Evolutionary conservation across 2,113 vertebrate species (phyloP).

Genomic region (Marmota flaviventris): DNA sequence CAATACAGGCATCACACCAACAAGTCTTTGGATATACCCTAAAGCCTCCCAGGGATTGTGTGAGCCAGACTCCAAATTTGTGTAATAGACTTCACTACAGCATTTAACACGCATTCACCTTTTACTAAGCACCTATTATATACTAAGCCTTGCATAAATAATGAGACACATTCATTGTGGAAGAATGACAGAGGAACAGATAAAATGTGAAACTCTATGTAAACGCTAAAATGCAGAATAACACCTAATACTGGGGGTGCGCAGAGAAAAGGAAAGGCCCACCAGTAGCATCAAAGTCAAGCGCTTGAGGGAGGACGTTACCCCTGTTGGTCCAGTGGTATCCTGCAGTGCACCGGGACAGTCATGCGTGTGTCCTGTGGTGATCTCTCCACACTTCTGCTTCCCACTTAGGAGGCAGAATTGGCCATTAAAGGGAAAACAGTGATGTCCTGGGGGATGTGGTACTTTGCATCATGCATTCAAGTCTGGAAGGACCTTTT

Average conservation of each 20-base stretch:
- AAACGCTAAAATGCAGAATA: background rate
- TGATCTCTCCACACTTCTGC: background rate
- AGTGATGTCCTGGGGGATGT: background rate
- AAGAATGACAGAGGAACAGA: background rate
- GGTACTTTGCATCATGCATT: background rate
- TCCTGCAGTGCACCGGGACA: accelerated
- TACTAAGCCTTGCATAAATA: background rate
- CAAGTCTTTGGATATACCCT: background rate
- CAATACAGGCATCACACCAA: background rate
- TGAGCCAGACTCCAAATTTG: background rate
- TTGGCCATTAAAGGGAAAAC: background rate
- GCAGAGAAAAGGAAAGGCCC: background rate
- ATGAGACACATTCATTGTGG: background rate
- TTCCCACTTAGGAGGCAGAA: background rate
- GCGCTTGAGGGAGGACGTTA: background rate
- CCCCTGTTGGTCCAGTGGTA: background rate
- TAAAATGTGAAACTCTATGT: background rate
- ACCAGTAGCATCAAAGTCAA: background rate
- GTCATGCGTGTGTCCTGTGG: background rate
- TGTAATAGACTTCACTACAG: background rate
- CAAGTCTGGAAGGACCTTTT: background rate
- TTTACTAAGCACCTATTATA: background rate
- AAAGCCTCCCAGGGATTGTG: background rate
- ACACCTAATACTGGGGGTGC: no score
- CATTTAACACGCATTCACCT: background rate